phyloP scores from a whole-genome alignment of 2,113 vertebrate genomes.

The Nettapus auritus region DNA sequence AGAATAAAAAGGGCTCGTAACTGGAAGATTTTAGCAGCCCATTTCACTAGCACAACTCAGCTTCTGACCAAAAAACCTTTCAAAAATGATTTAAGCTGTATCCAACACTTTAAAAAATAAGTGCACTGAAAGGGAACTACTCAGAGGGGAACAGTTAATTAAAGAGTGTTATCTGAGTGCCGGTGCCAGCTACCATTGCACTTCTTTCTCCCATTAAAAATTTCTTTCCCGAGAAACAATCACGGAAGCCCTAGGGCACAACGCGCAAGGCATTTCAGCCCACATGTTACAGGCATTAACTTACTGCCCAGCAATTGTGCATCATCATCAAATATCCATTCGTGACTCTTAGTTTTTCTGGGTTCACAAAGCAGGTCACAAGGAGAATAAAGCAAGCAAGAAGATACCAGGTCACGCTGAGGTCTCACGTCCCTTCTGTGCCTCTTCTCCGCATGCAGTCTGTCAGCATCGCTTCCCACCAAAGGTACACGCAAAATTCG shows the following conservation, averaged over 20 bases:
- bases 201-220: neutral
- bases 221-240: neutral
- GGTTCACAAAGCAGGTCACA: conserved; percentile 12
- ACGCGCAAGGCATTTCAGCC: neutral
- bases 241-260: neutral
- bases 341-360: neutral
- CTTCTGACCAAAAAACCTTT: neutral
- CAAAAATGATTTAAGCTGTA: neutral
- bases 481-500: neutral
- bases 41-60: neutral
- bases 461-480: neutral
- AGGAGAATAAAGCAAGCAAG: neutral
- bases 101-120: neutral
- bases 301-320: conserved; percentile 26
- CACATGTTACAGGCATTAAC: conserved; percentile 19
- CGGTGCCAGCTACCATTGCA: neutral
- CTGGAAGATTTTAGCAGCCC: neutral
- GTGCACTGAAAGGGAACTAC: neutral
- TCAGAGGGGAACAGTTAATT: neutral
- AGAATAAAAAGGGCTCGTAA: neutral
- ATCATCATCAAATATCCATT: conserved; percentile 21
- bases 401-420: neutral
- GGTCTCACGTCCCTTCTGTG: neutral
- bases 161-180: neutral
- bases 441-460: neutral